Base-by-base conservation (phyloP, 2,888 invertebrate genomes). In the Aporophyla lueneburgensis region DNA sequence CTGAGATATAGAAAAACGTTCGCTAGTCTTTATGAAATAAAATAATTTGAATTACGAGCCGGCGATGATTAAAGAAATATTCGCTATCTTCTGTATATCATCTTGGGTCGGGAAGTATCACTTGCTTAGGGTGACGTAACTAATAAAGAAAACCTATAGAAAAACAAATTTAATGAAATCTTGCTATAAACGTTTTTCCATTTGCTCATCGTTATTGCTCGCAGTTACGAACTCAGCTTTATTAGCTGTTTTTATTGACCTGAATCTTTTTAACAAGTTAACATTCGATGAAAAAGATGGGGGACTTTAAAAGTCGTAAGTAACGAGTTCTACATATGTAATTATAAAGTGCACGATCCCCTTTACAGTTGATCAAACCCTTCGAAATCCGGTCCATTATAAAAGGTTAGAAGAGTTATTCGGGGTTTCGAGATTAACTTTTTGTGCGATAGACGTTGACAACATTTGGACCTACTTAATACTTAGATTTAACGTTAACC, bases 371-470 rank as follows among this genome's bases (percentile, higher is more conserved):
- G 84, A 89, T 87, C 84, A 85, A 85, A 85, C 78, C 74, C 66
- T 77, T 71, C 58, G 62, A 78, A 86, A 79, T 84, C 68, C 73
- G 70, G 79, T 78, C 79, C 79, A 84, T 85, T 85, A 80, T 83
- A 88, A 78, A 81, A 81, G 88, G 86, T 83, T 86, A 81, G 67
- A 81, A 78, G 84, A 88, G 80, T 83, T 88, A 84, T 87, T 81
- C 78, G 66, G 82, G 84, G 74, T 83, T 69, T 59, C 66, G 59
- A 78, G 80, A 83, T 81, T 83, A 77, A 83, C 72, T 83, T 87
- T 82, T 79, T 80, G 66, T 72, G 63, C 71, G 51, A 67, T 61
- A 70, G 71, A 72, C 54, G 63, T 61, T 71, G 69, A 76, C 76
- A 65, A 71, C 67, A 70, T 43, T 33, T n/a, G 58, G 53, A 40